Evolutionary conservation across 2,888 invertebrate genomes (phyloP), one percentile per base, ranked within the genome.

Genomic region (Pseudoips prasinana): DNA sequence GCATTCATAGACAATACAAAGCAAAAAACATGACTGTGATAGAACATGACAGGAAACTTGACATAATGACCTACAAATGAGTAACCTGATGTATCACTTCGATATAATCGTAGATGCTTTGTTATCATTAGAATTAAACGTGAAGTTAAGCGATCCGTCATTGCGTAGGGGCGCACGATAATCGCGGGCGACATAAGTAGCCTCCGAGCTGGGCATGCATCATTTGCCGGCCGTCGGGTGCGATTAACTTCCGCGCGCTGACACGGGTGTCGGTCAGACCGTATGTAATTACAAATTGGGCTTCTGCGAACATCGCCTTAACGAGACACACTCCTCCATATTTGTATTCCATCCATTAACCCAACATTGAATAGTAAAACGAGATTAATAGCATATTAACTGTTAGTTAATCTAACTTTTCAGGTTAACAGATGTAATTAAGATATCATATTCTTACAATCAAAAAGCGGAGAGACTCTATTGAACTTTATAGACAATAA

Each of bases 121-220:
- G 33, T 47, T 54, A 58, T 53, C 43, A 48, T 34, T 40, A 29
- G 29, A 41, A 53, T 47, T 50, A 50, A 55, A 53, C 42, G 43
- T 46, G 41, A 55, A 49, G 53, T 50, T 41, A 62, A 60, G 44
- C 64, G 64, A 77, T 76, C 72, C 64, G 67, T 81, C 72, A 73
- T 58, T 62, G 63, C 63, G 54, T 63, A 68, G 33, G 54, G 55
- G 60, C 51, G 61, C 62, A 61, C 63, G 71, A 66, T 86, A 83
- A 85, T 85, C 74, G 73, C 63, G 51, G 58, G 60, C 60, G 85
- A 85, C 87, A 71, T 84, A 79, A 80, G 76, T 72, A 73, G 68
- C 64, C 69, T 66, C 65, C 61, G 62, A 58, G 70, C 58, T 72
- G 73, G 61, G 75, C 73, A 80, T 81, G 83, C 83, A 81, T 85